Conservation (phyloP, 2,797 vertebrate species). For the Diceros bicornis region DNA sequence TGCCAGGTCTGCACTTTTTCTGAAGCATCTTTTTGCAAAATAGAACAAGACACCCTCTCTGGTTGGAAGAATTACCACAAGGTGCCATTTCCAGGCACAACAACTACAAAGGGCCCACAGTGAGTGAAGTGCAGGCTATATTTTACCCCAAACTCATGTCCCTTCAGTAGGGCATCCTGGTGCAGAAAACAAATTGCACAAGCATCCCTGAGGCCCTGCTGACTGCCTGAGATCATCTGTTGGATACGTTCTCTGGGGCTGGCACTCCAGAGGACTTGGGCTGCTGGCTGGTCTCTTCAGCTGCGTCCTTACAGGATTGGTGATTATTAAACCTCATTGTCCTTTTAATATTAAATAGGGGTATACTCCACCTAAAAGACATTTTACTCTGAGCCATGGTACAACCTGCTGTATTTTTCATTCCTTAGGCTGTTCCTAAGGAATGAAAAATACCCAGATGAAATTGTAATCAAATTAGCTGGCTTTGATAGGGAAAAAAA, state of each 20-base stretch:
- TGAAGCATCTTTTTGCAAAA: slow-evolving; percentile 9
- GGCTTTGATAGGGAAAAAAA: slow-evolving; percentile 23
- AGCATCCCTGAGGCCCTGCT: neutral
- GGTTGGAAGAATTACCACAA: neutral
- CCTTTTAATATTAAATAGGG: slow-evolving; percentile 28
- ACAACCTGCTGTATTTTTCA: neutral
- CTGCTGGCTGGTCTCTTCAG: neutral
- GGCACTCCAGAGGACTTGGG: neutral
- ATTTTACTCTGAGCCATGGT: neutral
- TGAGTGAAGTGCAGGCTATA: neutral
- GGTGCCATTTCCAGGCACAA: neutral
- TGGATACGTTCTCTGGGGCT: neutral
- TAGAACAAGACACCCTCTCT: neutral
- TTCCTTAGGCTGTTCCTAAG: slow-evolving; percentile 3
- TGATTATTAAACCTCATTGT: neutral
- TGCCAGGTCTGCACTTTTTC: neutral
- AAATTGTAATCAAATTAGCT: slow-evolving; percentile 43
- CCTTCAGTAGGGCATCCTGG: neutral
- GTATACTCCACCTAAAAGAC: neutral
- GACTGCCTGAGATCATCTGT: neutral
- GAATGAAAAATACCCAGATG: neutral
- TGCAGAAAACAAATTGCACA: slow-evolving; percentile 16
- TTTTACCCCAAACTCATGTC: neutral
- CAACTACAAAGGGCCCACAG: neutral
- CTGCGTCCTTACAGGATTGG: neutral